Conservation (phyloP, 2,113 vertebrate species). For the Campylomormyrus numenius region DNA sequence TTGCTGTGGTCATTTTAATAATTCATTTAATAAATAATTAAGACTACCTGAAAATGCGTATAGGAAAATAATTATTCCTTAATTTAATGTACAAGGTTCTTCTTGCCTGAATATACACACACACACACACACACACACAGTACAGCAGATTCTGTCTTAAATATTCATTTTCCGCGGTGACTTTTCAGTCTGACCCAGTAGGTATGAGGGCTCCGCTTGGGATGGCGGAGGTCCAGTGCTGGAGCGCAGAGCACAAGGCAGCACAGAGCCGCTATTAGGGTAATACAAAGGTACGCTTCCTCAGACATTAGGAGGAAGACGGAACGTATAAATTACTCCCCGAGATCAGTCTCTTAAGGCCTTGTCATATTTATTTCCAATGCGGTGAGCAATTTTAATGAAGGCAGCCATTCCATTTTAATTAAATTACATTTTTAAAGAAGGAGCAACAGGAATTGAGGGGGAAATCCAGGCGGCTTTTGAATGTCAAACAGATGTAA, state of each 20-base stretch:
- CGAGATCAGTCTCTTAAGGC: background rate
- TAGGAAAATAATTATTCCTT: background rate
- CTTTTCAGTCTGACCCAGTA: background rate
- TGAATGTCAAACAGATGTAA: constrained; percentile 10
- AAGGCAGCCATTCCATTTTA: constrained; percentile 4
- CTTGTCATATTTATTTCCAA: constrained; percentile 20
- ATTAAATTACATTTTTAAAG: constrained; percentile 12
- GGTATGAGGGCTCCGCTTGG: background rate
- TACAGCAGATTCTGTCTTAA: background rate
- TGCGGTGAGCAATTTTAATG: constrained; percentile 14
- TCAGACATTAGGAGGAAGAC: constrained; percentile 11
- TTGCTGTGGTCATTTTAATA: background rate
- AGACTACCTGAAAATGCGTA: background rate
- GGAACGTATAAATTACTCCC: background rate
- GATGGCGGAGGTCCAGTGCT: background rate
- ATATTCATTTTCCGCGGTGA: background rate
- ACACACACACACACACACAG: background rate
- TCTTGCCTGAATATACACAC: background rate
- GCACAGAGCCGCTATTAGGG: background rate
- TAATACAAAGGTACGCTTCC: background rate
- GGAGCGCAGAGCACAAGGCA: background rate
- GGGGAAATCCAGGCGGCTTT: background rate
- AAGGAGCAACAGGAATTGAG: background rate
- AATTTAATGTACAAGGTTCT: background rate
- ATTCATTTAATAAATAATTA: background rate